A percentile compares a stretch with the other conserved stretches of the same genome.
Evolutionary conservation across 1,140 invertebrate genomes (phyloP).

Genomic region (Caenorhabditis remanei): DNA sequence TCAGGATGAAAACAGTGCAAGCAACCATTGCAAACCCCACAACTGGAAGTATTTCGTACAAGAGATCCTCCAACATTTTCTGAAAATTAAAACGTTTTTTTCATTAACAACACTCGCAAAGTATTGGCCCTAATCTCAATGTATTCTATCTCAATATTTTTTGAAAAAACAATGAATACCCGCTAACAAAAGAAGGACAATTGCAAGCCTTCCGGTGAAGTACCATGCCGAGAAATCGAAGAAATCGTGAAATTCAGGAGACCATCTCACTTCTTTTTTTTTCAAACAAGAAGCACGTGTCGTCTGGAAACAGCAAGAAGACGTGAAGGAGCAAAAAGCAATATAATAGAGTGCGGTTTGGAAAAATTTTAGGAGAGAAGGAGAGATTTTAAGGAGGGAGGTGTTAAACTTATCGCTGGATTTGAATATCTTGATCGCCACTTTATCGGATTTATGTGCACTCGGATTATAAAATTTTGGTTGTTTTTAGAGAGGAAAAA

Average conservation of each 20-base stretch:
- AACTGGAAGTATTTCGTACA: slow-evolving; percentile 55
- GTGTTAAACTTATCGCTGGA: slow-evolving; percentile 29
- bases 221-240: neutral
- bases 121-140: no score
- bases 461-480: neutral
- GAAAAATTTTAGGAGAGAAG: neutral
- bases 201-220: slow-evolving; percentile 34
- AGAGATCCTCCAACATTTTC: slow-evolving; percentile 59
- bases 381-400: neutral
- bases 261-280: slow-evolving; percentile 10
- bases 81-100: neutral
- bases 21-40: slow-evolving; percentile 48
- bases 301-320: neutral
- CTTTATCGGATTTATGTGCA: slow-evolving; percentile 45
- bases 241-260: neutral
- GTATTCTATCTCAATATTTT: neutral
- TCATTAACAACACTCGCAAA: no score
- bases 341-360: slow-evolving; percentile 28
- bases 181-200: neutral
- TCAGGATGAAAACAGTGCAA: slow-evolving; percentile 14
- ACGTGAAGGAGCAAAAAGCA: slow-evolving; percentile 20
- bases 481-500: neutral
- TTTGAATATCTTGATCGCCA: neutral
- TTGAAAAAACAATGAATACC: slow-evolving; percentile 16
- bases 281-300: no score